A percentile compares a stretch with the other conserved stretches of the same genome.
Evolutionary conservation across 2,113 vertebrate species (phyloP).

Genomic region (Meriones unguiculatus): DNA sequence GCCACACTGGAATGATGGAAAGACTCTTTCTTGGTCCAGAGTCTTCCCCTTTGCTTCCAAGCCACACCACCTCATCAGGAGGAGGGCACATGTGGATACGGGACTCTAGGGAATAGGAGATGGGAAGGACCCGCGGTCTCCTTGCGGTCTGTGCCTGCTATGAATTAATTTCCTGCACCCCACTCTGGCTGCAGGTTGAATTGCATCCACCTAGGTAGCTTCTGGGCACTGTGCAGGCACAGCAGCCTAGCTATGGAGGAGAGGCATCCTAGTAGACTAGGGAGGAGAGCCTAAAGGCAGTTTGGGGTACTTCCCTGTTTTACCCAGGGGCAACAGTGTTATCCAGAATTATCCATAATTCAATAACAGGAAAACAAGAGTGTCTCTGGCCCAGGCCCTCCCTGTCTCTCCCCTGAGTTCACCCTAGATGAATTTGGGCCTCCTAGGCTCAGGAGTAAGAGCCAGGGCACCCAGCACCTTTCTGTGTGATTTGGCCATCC

Average conservation of each 20-base stretch:
- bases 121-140: accelerated
- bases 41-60: neutral
- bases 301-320: neutral
- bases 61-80: neutral
- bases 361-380: accelerated
- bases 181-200: neutral
- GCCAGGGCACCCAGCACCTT: neutral
- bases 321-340: neutral
- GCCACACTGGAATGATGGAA: too few species aligned
- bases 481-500: neutral
- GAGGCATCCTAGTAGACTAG: too few species aligned
- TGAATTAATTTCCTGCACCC: too few species aligned
- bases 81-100: accelerated
- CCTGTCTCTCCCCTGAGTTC: neutral
- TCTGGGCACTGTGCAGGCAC: neutral
- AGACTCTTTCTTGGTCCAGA: neutral
- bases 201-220: accelerated
- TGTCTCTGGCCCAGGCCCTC: neutral
- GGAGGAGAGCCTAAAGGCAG: neutral
- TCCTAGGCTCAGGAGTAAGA: neutral
- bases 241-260: neutral
- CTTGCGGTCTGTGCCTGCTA: accelerated
- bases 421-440: neutral
- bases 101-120: neutral
- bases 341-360: neutral